Base-by-base conservation (phyloP, 1,140 invertebrate species). In the Drosophila varians region DNA sequence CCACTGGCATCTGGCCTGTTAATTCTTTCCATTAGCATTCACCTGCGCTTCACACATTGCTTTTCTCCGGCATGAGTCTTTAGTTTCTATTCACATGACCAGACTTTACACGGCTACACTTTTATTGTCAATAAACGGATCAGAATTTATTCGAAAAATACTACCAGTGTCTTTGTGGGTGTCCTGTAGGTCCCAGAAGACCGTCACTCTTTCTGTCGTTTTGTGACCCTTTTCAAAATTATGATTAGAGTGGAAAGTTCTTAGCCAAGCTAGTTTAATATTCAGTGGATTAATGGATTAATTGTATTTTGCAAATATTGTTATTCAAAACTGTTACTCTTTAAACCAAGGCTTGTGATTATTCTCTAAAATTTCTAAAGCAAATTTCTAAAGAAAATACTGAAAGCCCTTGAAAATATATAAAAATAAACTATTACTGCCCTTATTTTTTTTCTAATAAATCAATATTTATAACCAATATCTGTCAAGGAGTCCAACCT, bases 21-120 rank as follows among this genome's bases (percentile, higher is more conserved):
- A 26, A 73, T 73, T 73, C 69, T 40, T 12, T n/a, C 54, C 26
- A 52, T 71, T 84, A 71, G 55, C 75, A 60, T 56, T 46, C 40
- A 16, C 36, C 53, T 21, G 60, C 43, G 43, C 74, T 66, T 77
- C 55, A 36, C 75, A 78, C 70, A 42, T 42, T 18, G 16, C 14
- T 54, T 43, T 47, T 56, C 47, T 21, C 14, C 64, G 47, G 60
- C 45, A 48, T 31, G 28, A 9, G 1, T 31, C 9, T 61, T 54
- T 31, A n/a, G 6, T 9, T 53, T 3, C 16, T 19, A 31, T 34
- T 18, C 62, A 53, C 61, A 66, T 66, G 61, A 66, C 60, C 38
- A 43, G 47, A 18, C 43, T 16, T 34, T 21, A 25, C 14, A 16
- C 8, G 43, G 14, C n/a, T 8, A 8, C 5, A 7, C 11, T 31